Base-by-base conservation (phyloP, 2,113 vertebrate species). In the Vulpes vulpes region DNA sequence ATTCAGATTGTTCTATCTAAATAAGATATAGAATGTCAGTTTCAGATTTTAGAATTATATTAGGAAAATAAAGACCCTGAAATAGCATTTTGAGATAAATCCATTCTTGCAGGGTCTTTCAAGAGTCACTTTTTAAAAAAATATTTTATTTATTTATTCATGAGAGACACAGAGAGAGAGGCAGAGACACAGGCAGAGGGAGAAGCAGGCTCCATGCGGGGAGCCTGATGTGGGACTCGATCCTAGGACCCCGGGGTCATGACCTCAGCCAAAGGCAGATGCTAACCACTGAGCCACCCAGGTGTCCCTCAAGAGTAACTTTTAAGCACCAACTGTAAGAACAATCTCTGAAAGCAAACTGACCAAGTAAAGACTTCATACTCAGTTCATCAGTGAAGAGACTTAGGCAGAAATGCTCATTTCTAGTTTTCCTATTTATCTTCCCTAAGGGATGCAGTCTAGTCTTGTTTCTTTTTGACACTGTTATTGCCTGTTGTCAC, bases 41-140 rank as follows among this genome's bases (percentile, higher is more conserved):
- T 80, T 81, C 43, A 69, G 7, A 93, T 94, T 89, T 71, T 43
- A 76, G 73, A 90, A 43, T 51, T 67, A 65, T n/a, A 86, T 43
- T 30, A 92, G 95, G 73, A 14, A 65, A 93, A 88, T 87, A 71
- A 80, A 89, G 27, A 27, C 14, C n/a, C 30, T 65, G n/a, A 94
- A 92, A 57, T 27, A 62, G 25, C 17, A 53, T 73, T 78, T 79
- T 59, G 30, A 32, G 11, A 92, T 78, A 49, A 84, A 92, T 64
- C 15, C 53, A 67, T 67, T 92, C 81, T 60, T 79, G n/a, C 92
- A 74, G 22, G 53, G 43, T 49, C 20, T 78, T 74, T 49, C 10
- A 19, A 82, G 71, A 60, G 27, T 43, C 32, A 64, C 3, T 60
- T 43, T 43, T 43, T 43, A 43, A 43, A 43, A 43, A 43, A 43